Conservation (phyloP, 30 jellyfish, hydroid and myxozoan genomes). For the Aurelia sp. region DNA sequence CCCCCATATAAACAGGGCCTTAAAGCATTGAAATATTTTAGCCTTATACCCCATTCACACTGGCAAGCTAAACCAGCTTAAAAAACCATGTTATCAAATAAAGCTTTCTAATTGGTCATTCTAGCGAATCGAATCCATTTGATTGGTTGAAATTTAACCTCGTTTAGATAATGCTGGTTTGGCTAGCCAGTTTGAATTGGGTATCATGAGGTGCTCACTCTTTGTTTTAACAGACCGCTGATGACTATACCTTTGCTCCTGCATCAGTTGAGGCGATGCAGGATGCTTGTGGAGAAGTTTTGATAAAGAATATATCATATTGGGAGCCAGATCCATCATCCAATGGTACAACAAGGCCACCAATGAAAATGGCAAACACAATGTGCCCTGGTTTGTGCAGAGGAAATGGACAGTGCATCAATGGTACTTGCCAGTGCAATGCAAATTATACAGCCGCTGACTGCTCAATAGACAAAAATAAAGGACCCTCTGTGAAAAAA, state of each 20-base stretch:
- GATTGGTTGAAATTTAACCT: no score
- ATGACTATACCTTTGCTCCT: neutral
- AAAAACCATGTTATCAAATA: no score
- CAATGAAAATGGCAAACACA: neutral
- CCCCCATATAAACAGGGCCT: no score
- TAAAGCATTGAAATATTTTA: no score
- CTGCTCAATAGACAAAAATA: neutral
- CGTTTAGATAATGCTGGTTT: no score
- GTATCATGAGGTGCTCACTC: no score
- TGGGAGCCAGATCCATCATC: neutral
- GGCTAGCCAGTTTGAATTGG: no score
- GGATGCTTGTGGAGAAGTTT: neutral
- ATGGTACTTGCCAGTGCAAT: neutral
- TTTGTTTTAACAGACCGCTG: neutral
- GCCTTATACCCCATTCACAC: no score
- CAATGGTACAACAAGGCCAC: neutral
- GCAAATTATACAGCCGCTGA: neutral
- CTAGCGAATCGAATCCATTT: no score
- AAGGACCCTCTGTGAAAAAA: neutral
- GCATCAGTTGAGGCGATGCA: neutral
- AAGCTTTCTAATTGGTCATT: no score
- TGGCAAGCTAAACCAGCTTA: no score
- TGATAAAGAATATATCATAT: neutral
- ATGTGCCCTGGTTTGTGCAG: neutral
- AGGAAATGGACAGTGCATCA: neutral